These are phyloP conservation scores for Pseudomyrmex cubaensis DNA, from an alignment of 1,140 invertebrate species.

Conservation along the genomic window DNA sequence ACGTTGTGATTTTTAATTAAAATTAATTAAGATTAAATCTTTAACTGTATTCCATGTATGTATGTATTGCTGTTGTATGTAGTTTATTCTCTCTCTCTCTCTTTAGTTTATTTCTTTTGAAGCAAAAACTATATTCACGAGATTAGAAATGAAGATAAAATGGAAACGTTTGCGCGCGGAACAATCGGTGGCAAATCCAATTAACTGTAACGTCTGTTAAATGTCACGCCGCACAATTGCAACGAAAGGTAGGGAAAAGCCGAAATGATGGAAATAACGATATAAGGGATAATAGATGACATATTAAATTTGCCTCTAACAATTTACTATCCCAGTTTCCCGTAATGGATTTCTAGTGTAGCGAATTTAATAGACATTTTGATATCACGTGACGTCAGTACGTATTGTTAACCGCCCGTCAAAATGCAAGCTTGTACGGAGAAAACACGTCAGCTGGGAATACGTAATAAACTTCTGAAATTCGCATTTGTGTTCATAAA, in stretches of 20 bases:
- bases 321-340: constrained; percentile 48
- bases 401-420: constrained; percentile 33
- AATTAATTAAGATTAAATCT: too few relatives aligned
- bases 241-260: not conserved
- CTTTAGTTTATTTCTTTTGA: too few relatives aligned
- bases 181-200: too few relatives aligned
- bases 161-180: too few relatives aligned
- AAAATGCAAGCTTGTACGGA: constrained; percentile 13
- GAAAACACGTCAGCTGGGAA: constrained; percentile 32
- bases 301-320: constrained; percentile 44
- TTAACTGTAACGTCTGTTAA: not conserved
- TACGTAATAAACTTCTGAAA: constrained; percentile 53
- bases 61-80: too few relatives aligned
- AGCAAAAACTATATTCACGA: not conserved
- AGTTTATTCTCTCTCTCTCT: too few relatives aligned
- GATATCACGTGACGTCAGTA: constrained; percentile 38
- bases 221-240: not conserved
- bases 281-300: constrained; percentile 1
- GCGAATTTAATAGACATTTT: constrained; percentile 47
- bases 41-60: too few relatives aligned
- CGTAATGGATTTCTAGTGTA: constrained; percentile 57
- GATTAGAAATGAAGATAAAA: not conserved
- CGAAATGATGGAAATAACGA: constrained; percentile 13
- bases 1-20: too few relatives aligned
- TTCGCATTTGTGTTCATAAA: constrained; percentile 38